Base-by-base conservation (phyloP, 2,797 vertebrate species). In the Lacerta viridis region DNA sequence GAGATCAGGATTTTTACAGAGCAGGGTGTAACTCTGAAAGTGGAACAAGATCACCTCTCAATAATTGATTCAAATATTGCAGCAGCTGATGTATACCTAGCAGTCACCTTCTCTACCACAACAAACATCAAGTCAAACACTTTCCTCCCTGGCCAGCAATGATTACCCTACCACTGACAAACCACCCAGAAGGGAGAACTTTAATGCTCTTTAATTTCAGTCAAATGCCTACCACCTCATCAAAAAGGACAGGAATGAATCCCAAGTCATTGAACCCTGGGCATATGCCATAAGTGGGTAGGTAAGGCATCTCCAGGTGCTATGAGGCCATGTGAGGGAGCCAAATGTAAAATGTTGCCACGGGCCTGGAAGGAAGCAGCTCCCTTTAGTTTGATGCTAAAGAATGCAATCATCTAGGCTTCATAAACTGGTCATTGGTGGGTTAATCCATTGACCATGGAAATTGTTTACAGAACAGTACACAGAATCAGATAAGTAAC, bases 301-400 rank as follows among this genome's bases (percentile, higher is more conserved):
- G 29, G 27, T 10, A 33, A 18, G 8, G 27, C 7, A 64, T 33
- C 61, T 68, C 43, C 72, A 39, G 87, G 23, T 15, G 13, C 7
- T 88, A 23, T 77, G n/a, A 25, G 61, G 61, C 72, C 59, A 83
- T 75, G 41, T 29, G 36, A 88, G 41, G 61, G 50, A 88, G 74
- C 6, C 7, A 68, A 83, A 88, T 83, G 72, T 41, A 68, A 83
- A 82, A 46, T 66, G 71, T 3, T 76, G 13, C 46, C 55, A n/a
- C 25, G 23, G 61, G 43, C 8, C n/a, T 83, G 59, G 25, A 83
- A 83, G 39, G 7, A 15, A 80, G 15, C 25, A 43, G 33, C 7
- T 25, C 15, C 29, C n/a, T 66, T 78, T 25, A 71, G 64, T 36
- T 68, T 27, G 8, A 41, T 39, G 23, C 27, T 41, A 77, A 83